Evolutionary conservation across 2,113 vertebrate species (phyloP), one percentile per base, ranked within the genome.

Genomic region (Hyaena hyaena): DNA sequence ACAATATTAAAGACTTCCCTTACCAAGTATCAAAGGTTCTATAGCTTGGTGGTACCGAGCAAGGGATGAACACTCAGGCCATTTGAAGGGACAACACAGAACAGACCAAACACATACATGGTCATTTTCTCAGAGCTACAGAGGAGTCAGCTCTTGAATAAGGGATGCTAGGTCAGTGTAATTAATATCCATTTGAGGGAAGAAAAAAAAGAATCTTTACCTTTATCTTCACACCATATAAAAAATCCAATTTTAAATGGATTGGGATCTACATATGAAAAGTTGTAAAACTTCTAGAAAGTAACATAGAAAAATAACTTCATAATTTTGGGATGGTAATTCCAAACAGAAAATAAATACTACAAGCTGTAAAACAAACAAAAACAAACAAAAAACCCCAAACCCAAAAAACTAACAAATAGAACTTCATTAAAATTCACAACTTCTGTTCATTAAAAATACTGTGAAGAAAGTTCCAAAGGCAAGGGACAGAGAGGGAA

Each of bases 351-450:
- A 77, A 87, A 92, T 5, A 86, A 69, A 61, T 0, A 73, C 1
- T 39, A 82, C 14, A 35, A 93, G 71, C n/a, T 43, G 17, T 26
- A 71, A 84, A 55, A 55, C 53, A 55, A 55, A 86, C n/a, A 95
- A 77, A n/a, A 33, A 68, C 0, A 63, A 28, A 63, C 24, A 68
- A n/a, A 39, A 39, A 39, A 39, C 39, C 39, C 39, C 39, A 39
- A 39, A 39, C 39, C n/a, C 15, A 16, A 76, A 43, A 17, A 50
- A 79, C 74, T 77, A 74, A 43, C 24, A 68, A 89, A 66, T 0
- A 77, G 43, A 10, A 94, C 69, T 94, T 80, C 53, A 76, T 53
- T 90, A 97, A 85, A 88, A 89, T 87, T 90, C 26, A 73, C 33
- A 94, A 94, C 55, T 87, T 90, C 16, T 65, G 23, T 76, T 93